These are phyloP conservation scores for Conus betulinus DNA, from an alignment of 1,140 invertebrate genomes.

Conservation along the genomic window DNA sequence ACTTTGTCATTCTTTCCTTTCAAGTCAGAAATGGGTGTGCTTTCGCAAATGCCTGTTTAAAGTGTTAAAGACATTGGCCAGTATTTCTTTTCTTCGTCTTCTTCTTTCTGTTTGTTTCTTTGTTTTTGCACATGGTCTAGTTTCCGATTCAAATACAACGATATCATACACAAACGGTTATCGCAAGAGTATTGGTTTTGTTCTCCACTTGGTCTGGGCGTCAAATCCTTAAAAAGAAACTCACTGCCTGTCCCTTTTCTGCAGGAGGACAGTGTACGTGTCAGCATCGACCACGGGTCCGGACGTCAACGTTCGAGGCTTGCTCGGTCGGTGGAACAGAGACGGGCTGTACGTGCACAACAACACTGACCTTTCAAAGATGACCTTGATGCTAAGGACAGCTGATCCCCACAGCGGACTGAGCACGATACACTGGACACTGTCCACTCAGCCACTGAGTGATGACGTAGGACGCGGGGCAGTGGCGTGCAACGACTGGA, in stretches of 20 bases:
- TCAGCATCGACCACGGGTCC: constrained; percentile 53
- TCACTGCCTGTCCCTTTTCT: background rate
- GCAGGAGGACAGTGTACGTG: constrained; percentile 42
- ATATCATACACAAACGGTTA: no score
- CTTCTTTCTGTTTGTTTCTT: no score
- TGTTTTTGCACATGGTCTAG: no score
- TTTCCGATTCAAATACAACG: no score
- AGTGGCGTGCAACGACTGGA: constrained; percentile 33
- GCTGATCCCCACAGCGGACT: constrained; percentile 55
- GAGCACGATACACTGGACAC: constrained; percentile 41
- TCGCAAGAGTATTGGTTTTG: no score
- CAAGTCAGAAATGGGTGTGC: no score
- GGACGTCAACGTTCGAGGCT: constrained; percentile 45
- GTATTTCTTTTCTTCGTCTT: no score
- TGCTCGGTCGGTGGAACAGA: constrained; percentile 28
- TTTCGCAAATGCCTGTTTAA: no score
- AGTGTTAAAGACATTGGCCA: no score
- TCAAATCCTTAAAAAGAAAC: no score
- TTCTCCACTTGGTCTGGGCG: no score
- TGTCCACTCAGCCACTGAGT: constrained; percentile 38
- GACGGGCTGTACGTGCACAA: constrained; percentile 54
- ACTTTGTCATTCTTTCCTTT: no score
- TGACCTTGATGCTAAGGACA: constrained; percentile 47
- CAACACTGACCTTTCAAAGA: constrained; percentile 52
- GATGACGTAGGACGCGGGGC: constrained; percentile 41